Base-by-base conservation (phyloP, 1,140 invertebrate species). In the Panagrolaimus sp. region DNA sequence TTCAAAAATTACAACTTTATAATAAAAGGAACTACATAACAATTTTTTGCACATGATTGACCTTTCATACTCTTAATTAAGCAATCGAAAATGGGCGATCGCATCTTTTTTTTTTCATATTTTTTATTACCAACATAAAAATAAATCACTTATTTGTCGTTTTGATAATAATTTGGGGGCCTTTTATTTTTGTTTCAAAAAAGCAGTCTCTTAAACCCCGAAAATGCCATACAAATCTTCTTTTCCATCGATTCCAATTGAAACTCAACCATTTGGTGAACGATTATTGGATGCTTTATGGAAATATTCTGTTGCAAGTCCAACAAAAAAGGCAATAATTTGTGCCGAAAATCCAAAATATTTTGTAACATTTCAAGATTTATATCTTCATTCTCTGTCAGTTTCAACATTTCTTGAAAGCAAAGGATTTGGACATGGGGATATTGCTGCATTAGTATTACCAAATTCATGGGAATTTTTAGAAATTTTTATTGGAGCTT, bases 391-490 rank as follows among this genome's bases (percentile, higher is more conserved):
- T 5, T 32, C 44, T 7, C 62, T 47, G 8, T 69, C 68, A 5
- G 52, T 69, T 21, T 63, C 58, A 21, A 44, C 68, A 14, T 69
- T 69, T 67, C 58, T 69, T 17, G 43, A 32, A 6, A 15, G 10
- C 6, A 17, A 38, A 9, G 68, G 68, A 5, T 64, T 69, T 14
- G 32, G 52, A 46, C 21, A 69, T 10, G 68, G 68, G 3, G 68
- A 69, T 45, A 43, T 69, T 45, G 12, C 43, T 15, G 9, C 24
- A 21, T 28, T 32, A 1, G 68, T 69, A 6, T 46, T 69, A 26
- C 28, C 43, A 4, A 69, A 69, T 28, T 46, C 26, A 15, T 69
- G 68, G 68, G 68, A 69, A 45, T 68, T 65, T 21, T 21, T 43
- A 10, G 58, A 26, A n/a, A 28, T 48, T 44, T 69, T 68, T 24